Base-by-base conservation (phyloP, 2,113 vertebrate species). In the Silurus asotus region DNA sequence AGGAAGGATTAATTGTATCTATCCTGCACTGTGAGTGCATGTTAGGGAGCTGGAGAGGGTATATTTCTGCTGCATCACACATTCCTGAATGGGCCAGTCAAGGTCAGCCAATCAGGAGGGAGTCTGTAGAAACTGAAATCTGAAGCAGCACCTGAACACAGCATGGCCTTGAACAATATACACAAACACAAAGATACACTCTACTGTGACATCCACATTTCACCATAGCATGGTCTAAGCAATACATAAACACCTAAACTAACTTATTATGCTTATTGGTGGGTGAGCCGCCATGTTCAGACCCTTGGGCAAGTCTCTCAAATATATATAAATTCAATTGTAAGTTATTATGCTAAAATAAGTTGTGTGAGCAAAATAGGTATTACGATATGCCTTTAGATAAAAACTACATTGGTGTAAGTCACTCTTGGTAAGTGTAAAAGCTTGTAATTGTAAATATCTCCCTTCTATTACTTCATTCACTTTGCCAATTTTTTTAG, bases 121-220 rank as follows among this genome's bases (percentile, higher is more conserved):
- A 88, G 79, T 88, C 61, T 72, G 81, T 88, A 84, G 83, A 87
- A 72, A 79, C 86, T 75, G 90, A 91, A 91, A 91, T 79, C 86
- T 88, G 89, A 91, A 84, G 87, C 88, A 87, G 90, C 85, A 80
- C 80, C 55, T 72, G 56, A 87, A 79, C 56, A 23, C 83, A 80
- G 85, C 70, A 82, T 49, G 69, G 49, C 1, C 37, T 2, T 58
- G 28, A 45, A 20, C 75, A 62, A 37, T 37, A 83, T 20, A 87
- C 72, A 85, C 70, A 80, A n/a, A 62, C 5, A 79, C 37, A 81
- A 64, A 69, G 17, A 81, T 37, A 70, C 53, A 81, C 19, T 67
- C 1, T 25, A 37, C 28, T 58, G 15, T 53, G 62, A 86, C 56
- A 53, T 58, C 11, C 37, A 25, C 78, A 74, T 69, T 0, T 75